Percentiles rank a stretch among this genome's conserved stretches.
These are phyloP conservation scores for Pelosia muscerda DNA, from an alignment of 2,888 invertebrate genomes.

Conservation along the genomic window DNA sequence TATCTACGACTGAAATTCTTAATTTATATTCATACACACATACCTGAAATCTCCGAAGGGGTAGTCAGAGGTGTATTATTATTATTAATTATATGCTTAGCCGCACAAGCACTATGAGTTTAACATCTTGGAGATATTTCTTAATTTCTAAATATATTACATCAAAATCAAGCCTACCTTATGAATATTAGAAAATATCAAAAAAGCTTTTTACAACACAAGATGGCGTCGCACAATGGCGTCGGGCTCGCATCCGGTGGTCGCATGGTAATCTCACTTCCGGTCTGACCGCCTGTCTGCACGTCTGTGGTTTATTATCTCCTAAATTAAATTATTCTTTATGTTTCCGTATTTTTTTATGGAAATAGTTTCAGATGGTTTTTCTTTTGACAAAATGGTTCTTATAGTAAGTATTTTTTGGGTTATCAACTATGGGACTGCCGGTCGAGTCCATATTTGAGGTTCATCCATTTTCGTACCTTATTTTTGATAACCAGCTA, in stretches of 20 bases:
- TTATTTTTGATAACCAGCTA: too few relatives aligned
- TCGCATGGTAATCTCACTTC: slow-evolving; percentile 72
- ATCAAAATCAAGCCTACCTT: neutral
- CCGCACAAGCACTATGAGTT: too few relatives aligned
- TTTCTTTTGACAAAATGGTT: neutral
- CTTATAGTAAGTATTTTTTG: neutral
- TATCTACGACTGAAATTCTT: too few relatives aligned
- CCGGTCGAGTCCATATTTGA: too few relatives aligned
- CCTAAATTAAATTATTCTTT: slow-evolving; percentile 44
- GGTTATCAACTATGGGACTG: neutral
- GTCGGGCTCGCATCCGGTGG: slow-evolving; percentile 78
- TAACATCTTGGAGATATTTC: too few relatives aligned
- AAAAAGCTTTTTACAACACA: slow-evolving; percentile 54
- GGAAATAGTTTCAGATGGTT: neutral
- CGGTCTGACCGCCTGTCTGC: slow-evolving; percentile 54
- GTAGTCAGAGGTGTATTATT: too few relatives aligned
- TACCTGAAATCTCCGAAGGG: too few relatives aligned
- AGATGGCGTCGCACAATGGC: slow-evolving; percentile 77
- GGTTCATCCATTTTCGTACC: too few relatives aligned
- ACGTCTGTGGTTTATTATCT: slow-evolving; percentile 48
- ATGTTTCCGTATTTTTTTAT: slow-evolving; percentile 28
- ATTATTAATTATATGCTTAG: too few relatives aligned
- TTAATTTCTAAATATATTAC: too few relatives aligned
- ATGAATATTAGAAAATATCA: slow-evolving; percentile 38
- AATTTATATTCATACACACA: too few relatives aligned